Evolutionary conservation across 2,113 vertebrate genomes (phyloP).

Genomic region (Cephalopterus ornatus): DNA sequence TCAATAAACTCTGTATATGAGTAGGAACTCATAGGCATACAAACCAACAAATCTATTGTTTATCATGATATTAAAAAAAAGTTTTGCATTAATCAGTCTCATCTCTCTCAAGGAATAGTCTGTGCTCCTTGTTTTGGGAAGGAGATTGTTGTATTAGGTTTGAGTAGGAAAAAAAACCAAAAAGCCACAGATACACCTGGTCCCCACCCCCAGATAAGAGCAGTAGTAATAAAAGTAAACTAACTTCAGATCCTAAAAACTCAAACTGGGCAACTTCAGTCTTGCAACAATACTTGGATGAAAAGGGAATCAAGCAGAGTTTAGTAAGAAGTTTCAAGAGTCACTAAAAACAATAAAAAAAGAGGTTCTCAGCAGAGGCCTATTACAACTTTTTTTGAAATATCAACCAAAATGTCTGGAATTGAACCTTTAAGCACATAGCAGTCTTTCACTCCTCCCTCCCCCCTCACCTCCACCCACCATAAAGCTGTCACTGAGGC

Average conservation of each 20-base stretch:
- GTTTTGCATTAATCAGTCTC: not conserved
- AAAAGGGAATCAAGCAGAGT: not conserved
- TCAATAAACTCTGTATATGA: not conserved
- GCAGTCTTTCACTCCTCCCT: not conserved
- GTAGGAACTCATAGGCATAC: not conserved
- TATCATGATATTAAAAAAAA: not conserved
- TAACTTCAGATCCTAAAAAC: not conserved
- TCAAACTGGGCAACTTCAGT: not conserved
- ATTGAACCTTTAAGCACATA: not conserved
- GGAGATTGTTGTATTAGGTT: not conserved
- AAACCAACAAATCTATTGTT: not conserved
- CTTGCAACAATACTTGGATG: not conserved
- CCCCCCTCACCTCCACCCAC: no score
- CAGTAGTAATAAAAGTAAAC: not conserved
- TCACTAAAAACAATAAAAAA: not conserved
- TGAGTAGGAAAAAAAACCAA: not conserved
- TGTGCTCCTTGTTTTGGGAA: not conserved
- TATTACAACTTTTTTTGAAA: not conserved
- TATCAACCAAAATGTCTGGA: not conserved
- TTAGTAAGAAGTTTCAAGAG: not conserved
- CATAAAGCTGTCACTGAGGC: not conserved
- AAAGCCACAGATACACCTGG: accelerated
- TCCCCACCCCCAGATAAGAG: not conserved
- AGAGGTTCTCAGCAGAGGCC: not conserved
- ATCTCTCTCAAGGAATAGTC: not conserved